A percentile compares a stretch with the other conserved stretches of the same genome.
phyloP scores from a whole-genome alignment of 1,140 invertebrate species.

The Rhopalosiphum maidis region DNA sequence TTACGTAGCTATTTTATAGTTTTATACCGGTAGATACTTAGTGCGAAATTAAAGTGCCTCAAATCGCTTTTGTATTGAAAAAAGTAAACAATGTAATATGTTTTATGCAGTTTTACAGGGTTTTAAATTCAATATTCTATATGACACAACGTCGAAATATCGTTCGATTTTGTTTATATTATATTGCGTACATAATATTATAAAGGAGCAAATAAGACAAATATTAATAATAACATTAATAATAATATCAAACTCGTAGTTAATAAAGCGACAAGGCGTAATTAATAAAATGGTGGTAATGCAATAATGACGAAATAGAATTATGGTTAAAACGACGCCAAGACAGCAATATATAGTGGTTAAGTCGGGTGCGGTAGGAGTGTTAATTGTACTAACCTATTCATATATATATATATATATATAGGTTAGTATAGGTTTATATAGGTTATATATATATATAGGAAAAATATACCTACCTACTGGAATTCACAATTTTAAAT shows the following conservation, averaged over 20 bases:
- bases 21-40: neutral
- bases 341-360: neutral
- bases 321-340: neutral
- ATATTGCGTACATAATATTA: neutral
- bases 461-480: neutral
- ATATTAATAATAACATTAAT: neutral
- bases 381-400: neutral
- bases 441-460: too few species aligned
- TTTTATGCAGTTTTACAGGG: neutral
- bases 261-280: neutral
- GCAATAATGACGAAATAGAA: neutral
- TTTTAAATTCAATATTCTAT: neutral
- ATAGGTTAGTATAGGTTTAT: too few species aligned
- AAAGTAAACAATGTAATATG: neutral
- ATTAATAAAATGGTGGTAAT: neutral
- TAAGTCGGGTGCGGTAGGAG: neutral
- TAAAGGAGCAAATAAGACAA: neutral
- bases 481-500: neutral
- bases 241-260: neutral
- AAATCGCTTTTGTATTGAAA: neutral
- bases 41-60: neutral
- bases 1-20: neutral
- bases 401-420: too few species aligned
- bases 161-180: neutral
- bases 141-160: neutral